A percentile compares a stretch with the other conserved stretches of the same genome.
Conservation (phyloP, 2,797 vertebrate genomes). For the Lutjanus campechanus region DNA sequence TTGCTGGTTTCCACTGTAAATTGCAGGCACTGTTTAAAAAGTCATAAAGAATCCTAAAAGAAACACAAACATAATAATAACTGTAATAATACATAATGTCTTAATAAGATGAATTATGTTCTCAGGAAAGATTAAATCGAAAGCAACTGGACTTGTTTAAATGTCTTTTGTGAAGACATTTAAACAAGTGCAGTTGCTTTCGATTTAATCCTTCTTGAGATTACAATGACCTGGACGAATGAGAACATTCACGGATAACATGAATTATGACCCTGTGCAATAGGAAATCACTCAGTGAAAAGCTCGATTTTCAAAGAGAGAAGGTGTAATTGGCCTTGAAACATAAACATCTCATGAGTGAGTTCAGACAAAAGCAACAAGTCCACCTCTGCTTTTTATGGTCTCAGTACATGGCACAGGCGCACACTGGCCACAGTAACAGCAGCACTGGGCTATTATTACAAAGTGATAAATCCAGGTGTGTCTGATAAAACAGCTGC, state of each 20-base stretch:
- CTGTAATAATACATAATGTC: neutral
- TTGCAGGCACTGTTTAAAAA: neutral
- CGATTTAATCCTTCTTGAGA: too few species aligned
- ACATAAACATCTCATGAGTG: conserved; percentile 8
- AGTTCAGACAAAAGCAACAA: conserved; percentile 16
- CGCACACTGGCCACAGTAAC: conserved; percentile 15
- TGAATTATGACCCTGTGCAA: neutral
- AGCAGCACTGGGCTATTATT: neutral
- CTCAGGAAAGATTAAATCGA: too few species aligned
- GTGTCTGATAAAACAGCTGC: neutral
- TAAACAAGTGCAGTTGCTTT: too few species aligned
- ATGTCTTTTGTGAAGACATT: too few species aligned
- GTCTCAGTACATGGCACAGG: conserved; percentile 26
- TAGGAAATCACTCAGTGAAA: conserved; percentile 5
- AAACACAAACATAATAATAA: neutral
- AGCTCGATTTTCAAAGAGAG: conserved; percentile 12
- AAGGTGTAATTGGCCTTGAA: conserved; percentile 21
- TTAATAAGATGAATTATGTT: neutral
- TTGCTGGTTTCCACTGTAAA: neutral
- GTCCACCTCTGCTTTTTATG: conserved; percentile 16
- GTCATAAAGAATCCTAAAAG: neutral
- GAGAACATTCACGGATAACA: too few species aligned
- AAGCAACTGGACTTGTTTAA: too few species aligned
- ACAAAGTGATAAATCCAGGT: conserved; percentile 3
- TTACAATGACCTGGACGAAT: too few species aligned